A percentile compares a stretch with the other conserved stretches of the same genome.
These are phyloP conservation scores for Labrus mixtus DNA, from an alignment of 2,113 vertebrate genomes.

Conservation along the genomic window DNA sequence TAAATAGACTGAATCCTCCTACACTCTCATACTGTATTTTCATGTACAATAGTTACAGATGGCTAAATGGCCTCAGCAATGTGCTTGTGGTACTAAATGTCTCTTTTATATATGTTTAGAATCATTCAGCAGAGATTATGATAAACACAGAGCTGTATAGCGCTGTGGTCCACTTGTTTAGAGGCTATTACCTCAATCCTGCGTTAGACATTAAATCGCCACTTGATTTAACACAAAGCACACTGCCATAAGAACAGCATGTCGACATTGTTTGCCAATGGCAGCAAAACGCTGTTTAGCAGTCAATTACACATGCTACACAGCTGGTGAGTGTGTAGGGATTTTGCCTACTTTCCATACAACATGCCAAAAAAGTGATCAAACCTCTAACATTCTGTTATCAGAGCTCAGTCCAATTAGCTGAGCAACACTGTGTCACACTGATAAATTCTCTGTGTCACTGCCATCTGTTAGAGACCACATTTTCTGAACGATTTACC, in stretches of 20 bases:
- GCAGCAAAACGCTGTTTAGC: constrained; percentile 36
- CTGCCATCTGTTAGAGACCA: constrained; percentile 33
- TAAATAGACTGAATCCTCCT: constrained; percentile 40
- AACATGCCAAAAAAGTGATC: constrained; percentile 45
- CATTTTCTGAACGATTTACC: constrained; percentile 20
- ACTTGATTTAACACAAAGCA: constrained; percentile 18
- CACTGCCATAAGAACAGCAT: constrained; percentile 37
- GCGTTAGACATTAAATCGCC: constrained; percentile 40
- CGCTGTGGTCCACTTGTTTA: constrained; percentile 36
- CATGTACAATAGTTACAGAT: constrained; percentile 51
- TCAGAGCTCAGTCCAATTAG: constrained; percentile 58
- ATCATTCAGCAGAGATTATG: constrained; percentile 39
- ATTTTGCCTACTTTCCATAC: constrained; percentile 31
- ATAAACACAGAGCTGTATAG: constrained; percentile 3
- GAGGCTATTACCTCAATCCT: constrained; percentile 38
- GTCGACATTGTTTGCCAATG: constrained; percentile 32
- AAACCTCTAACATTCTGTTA: constrained; percentile 63
- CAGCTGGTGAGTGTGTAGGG: constrained; percentile 36
- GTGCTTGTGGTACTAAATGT: constrained; percentile 40
- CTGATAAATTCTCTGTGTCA: constrained; percentile 51
- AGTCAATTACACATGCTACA: constrained; percentile 40
- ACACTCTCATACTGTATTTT: constrained; percentile 20
- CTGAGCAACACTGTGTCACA: constrained; percentile 50
- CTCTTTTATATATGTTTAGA: constrained; percentile 27
- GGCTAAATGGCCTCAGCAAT: constrained; percentile 41